A percentile compares a stretch with the other conserved stretches of the same genome.
These are phyloP conservation scores for Enteromius anoplus DNA, from an alignment of 2,797 vertebrate species.

Conservation along the genomic window DNA sequence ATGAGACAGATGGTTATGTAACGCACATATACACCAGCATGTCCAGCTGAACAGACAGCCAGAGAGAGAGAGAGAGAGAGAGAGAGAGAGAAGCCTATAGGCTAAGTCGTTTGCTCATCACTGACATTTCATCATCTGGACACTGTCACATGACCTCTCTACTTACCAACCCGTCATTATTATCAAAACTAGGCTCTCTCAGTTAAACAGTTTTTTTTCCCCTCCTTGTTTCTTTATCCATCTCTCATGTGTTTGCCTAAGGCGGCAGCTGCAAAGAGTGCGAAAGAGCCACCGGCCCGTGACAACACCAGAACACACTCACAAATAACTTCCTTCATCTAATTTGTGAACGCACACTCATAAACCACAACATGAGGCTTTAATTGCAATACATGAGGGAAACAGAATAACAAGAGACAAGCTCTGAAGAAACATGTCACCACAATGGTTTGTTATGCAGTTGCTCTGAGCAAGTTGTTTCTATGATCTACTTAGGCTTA, in stretches of 20 bases:
- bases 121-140: neutral
- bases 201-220: neutral
- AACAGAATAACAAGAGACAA: neutral
- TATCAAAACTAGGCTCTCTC: neutral
- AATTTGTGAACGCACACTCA: slow-evolving; percentile 28
- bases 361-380: slow-evolving; percentile 11
- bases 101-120: neutral
- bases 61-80: slow-evolving; percentile 19
- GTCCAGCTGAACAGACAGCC: slow-evolving; percentile 13
- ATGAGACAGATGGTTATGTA: slow-evolving; percentile 52
- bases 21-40: slow-evolving; percentile 16
- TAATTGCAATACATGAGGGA: neutral
- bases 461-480: neutral
- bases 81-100: slow-evolving; percentile 4
- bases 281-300: slow-evolving; percentile 22
- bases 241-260: slow-evolving; percentile 6
- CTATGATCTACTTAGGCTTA: neutral
- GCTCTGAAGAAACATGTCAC: neutral
- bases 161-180: neutral
- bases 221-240: neutral
- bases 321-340: slow-evolving; percentile 46
- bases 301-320: slow-evolving; percentile 43
- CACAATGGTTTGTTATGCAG: neutral
- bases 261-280: slow-evolving; percentile 1
- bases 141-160: neutral